Percentiles rank a stretch among this genome's conserved stretches.
These are phyloP conservation scores for Anguilla rostrata DNA, from an alignment of 2,113 vertebrate species.

Conservation along the genomic window DNA sequence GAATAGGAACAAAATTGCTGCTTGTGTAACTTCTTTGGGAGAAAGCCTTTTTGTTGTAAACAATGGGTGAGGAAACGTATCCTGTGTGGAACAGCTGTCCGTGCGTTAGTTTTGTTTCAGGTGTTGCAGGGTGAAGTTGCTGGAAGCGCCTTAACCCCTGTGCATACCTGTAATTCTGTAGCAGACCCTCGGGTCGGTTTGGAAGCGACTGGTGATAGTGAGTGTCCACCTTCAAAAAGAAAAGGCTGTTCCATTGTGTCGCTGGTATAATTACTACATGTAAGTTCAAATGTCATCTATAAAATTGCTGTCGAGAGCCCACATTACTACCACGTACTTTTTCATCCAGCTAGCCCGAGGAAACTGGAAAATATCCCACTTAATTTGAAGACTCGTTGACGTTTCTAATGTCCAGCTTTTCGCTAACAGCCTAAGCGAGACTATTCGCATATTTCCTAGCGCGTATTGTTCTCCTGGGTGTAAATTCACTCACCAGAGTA, in stretches of 20 bases:
- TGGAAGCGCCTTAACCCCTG: not conserved
- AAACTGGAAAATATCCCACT: not conserved
- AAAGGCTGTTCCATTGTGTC: not conserved
- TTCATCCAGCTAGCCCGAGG: not conserved
- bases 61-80: not conserved
- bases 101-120: not conserved
- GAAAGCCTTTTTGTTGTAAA: not conserved
- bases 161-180: constrained; percentile 5
- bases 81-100: not conserved
- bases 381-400: not conserved
- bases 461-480: not conserved
- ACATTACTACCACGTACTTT: not conserved
- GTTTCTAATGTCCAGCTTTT: not conserved
- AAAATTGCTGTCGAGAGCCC: not conserved
- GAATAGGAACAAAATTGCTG: not conserved
- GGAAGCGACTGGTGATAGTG: not conserved
- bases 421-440: not conserved
- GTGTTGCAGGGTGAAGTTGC: not conserved
- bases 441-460: not conserved
- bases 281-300: not conserved
- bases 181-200: not conserved
- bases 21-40: not conserved
- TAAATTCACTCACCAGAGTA: too few relatives aligned
- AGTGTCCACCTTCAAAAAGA: not conserved
- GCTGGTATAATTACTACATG: not conserved